These are phyloP conservation scores for Zaprionus camerounensis DNA, from an alignment of 1,140 invertebrate species.

Conservation along the genomic window DNA sequence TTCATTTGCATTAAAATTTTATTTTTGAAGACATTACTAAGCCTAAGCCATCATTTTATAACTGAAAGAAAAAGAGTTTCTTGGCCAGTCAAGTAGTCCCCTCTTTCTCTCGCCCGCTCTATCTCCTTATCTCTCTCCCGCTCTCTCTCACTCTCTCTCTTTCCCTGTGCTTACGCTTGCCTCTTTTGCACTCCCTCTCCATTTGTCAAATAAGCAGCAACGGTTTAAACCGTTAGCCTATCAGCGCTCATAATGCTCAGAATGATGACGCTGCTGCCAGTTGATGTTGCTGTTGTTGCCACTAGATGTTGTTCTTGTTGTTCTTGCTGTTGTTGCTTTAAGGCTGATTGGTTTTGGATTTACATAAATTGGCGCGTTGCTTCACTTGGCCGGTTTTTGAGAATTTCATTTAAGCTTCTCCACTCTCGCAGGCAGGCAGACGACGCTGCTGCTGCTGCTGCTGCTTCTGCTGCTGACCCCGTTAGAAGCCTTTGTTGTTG, in stretches of 20 bases:
- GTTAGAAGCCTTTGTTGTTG: conserved; percentile 39
- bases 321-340: conserved; percentile 44
- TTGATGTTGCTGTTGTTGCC: conserved; percentile 43
- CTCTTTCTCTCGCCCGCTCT: no score
- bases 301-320: conserved; percentile 25
- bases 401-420: conserved; percentile 47
- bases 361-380: conserved; percentile 77
- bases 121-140: neutral
- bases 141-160: neutral
- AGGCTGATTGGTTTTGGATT: conserved; percentile 79
- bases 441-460: conserved; percentile 25
- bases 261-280: conserved; percentile 45
- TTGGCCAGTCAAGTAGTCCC: no score
- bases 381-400: conserved; percentile 59
- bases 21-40: no score
- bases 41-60: no score
- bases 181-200: neutral
- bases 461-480: conserved; percentile 59
- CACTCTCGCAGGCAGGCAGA: neutral
- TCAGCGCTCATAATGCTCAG: conserved; percentile 63
- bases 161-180: neutral
- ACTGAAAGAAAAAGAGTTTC: no score
- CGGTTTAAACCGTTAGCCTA: conserved; percentile 64
- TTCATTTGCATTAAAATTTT: neutral
- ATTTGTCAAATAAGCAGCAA: conserved; percentile 50